Conservation (phyloP, 30 jellyfish, hydroid and myxozoan genomes). For the Cassiopea andromeda region DNA sequence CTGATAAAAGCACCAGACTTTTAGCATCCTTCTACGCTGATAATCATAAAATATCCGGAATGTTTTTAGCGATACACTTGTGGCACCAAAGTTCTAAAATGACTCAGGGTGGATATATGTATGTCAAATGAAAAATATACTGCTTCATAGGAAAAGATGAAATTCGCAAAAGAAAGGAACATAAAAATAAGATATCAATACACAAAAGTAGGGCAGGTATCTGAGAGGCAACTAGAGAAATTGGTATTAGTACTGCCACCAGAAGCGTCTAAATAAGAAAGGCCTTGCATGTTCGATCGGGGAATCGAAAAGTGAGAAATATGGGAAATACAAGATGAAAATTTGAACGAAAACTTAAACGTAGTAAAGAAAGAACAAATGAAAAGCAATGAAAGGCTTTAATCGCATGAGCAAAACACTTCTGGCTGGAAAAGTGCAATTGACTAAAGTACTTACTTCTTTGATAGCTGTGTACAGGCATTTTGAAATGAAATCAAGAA, state of each 20-base stretch:
- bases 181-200: background rate
- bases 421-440: background rate
- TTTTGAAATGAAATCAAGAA: background rate
- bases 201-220: background rate
- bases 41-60: no score
- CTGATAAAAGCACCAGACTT: background rate
- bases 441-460: slow-evolving; percentile 30
- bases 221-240: background rate
- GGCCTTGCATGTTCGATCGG: slow-evolving; percentile 3
- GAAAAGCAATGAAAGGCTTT: background rate
- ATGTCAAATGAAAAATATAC: no score
- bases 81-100: no score
- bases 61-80: no score
- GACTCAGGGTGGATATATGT: no score
- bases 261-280: slow-evolving; percentile 11
- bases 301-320: background rate
- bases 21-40: background rate
- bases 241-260: slow-evolving; percentile 18
- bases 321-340: background rate
- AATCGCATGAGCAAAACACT: background rate
- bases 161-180: no score
- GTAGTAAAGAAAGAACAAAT: background rate
- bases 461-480: slow-evolving; percentile 36
- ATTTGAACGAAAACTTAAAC: background rate
- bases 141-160: no score